phyloP scores from a whole-genome alignment of 2,888 invertebrate genomes.

The Mycogona germanica region DNA sequence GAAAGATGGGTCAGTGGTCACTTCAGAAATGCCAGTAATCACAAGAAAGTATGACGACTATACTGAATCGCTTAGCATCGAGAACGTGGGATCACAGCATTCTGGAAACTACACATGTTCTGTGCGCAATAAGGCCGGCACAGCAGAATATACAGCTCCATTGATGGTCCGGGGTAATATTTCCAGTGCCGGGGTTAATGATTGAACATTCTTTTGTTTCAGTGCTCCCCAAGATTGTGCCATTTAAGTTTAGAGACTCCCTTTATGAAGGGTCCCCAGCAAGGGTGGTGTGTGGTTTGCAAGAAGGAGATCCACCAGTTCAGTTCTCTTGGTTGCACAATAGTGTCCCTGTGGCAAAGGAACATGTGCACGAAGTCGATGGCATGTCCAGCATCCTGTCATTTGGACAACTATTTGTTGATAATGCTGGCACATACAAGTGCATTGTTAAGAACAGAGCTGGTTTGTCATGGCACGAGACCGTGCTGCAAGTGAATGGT shows the following conservation, averaged over 20 bases:
- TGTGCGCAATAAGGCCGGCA: constrained; percentile 9
- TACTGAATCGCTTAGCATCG: constrained; percentile 31
- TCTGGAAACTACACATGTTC: constrained; percentile 33
- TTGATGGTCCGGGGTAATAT: constrained; percentile 17
- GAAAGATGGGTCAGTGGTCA: constrained; percentile 31
- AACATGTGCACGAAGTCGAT: constrained; percentile 2
- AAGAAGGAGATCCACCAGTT: constrained; percentile 9
- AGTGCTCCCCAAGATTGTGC: constrained; percentile 8
- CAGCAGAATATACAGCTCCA: constrained; percentile 5
- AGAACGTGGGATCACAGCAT: constrained; percentile 29
- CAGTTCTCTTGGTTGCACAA: constrained; percentile 5
- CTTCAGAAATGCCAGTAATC: constrained; percentile 20
- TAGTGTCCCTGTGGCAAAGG: background rate
- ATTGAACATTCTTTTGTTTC: background rate
- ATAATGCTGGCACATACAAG: constrained; percentile 6
- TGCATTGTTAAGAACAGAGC: constrained; percentile 6
- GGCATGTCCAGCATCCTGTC: constrained; percentile 11
- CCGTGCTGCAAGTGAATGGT: constrained; percentile 8
- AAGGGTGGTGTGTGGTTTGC: constrained; percentile 13
- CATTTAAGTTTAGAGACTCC: constrained; percentile 1
- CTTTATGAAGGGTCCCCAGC: constrained; percentile 12
- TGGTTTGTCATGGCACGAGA: background rate
- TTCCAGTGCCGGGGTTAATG: too few species aligned
- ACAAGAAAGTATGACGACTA: constrained; percentile 29
- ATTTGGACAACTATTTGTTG: background rate